These are phyloP conservation scores for Leucophenga varia DNA, from an alignment of 1,140 invertebrate genomes.

Conservation along the genomic window DNA sequence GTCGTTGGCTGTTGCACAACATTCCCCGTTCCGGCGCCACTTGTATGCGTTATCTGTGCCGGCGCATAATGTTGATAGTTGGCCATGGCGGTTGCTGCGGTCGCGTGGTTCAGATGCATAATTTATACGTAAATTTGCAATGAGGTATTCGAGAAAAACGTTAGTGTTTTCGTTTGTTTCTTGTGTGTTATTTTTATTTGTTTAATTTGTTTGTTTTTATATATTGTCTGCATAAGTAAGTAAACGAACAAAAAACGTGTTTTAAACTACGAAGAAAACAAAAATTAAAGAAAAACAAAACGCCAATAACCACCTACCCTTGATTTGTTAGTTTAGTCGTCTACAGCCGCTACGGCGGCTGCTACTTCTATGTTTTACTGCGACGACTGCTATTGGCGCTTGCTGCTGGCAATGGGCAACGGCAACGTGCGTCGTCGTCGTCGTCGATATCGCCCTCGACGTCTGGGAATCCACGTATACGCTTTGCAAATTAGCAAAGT, in stretches of 20 bases:
- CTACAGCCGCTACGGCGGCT: no score
- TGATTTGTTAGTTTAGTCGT: slow-evolving; percentile 49
- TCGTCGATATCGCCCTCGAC: slow-evolving; percentile 23
- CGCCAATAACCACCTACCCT: slow-evolving; percentile 2
- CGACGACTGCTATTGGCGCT: no score
- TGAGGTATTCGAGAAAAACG: slow-evolving; percentile 43
- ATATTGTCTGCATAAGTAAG: slow-evolving; percentile 40
- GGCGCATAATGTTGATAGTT: slow-evolving; percentile 52
- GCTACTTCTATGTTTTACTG: no score
- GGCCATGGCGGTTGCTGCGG: slow-evolving; percentile 44
- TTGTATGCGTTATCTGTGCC: slow-evolving; percentile 41
- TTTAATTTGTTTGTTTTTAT: slow-evolving; percentile 23
- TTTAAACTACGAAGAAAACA: slow-evolving; percentile 43
- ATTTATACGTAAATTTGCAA: slow-evolving; percentile 15
- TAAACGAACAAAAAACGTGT: slow-evolving; percentile 3
- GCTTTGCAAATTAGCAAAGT: no score
- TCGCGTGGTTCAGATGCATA: slow-evolving; percentile 54
- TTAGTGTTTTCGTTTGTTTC: slow-evolving; percentile 12
- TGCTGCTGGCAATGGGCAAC: slow-evolving; percentile 2
- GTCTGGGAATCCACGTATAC: slow-evolving; percentile 14
- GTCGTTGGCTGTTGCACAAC: slow-evolving; percentile 42
- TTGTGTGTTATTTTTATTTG: slow-evolving; percentile 26
- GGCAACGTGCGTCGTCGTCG: not conserved
- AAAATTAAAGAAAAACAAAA: slow-evolving; percentile 24
- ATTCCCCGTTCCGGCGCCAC: slow-evolving; percentile 12